Evolutionary conservation across 1,140 invertebrate genomes (phyloP).

Genomic region (Delia radicum): DNA sequence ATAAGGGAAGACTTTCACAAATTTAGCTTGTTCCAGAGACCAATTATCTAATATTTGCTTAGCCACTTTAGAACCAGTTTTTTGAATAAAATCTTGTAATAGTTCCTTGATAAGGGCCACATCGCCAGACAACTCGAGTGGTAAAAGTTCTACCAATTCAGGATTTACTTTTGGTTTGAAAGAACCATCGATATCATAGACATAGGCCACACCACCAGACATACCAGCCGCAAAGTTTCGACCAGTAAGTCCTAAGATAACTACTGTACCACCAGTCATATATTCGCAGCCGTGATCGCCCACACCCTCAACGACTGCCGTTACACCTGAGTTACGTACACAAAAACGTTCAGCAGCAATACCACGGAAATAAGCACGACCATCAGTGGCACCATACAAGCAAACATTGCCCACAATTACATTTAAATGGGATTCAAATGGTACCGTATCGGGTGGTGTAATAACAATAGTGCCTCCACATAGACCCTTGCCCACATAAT

Average conservation of each 20-base stretch:
- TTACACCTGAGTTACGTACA: slow-evolving; percentile 94
- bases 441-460: slow-evolving; percentile 84
- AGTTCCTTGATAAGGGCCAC: slow-evolving; percentile 75
- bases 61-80: slow-evolving; percentile 88
- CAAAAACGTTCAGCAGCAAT: slow-evolving; percentile 97
- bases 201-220: slow-evolving; percentile 95
- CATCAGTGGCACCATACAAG: slow-evolving; percentile 94
- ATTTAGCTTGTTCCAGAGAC: slow-evolving; percentile 75
- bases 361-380: slow-evolving; percentile 92
- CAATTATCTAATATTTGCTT: slow-evolving; percentile 78
- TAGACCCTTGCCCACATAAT: slow-evolving; percentile 94
- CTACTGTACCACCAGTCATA: slow-evolving; percentile 93
- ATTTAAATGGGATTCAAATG: slow-evolving; percentile 87
- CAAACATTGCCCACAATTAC: slow-evolving; percentile 98
- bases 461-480: slow-evolving; percentile 95
- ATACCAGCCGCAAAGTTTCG: slow-evolving; percentile 98
- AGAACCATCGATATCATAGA: slow-evolving; percentile 85
- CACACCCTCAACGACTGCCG: slow-evolving; percentile 89
- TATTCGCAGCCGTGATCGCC: slow-evolving; percentile 99
- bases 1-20: slow-evolving; percentile 97
- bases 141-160: slow-evolving; percentile 87
- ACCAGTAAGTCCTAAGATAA: slow-evolving; percentile 93
- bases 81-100: slow-evolving; percentile 83
- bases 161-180: slow-evolving; percentile 86
- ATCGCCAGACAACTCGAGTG: slow-evolving; percentile 78